phyloP scores from a whole-genome alignment of 2,113 vertebrate genomes.

The Accipiter cooperii region DNA sequence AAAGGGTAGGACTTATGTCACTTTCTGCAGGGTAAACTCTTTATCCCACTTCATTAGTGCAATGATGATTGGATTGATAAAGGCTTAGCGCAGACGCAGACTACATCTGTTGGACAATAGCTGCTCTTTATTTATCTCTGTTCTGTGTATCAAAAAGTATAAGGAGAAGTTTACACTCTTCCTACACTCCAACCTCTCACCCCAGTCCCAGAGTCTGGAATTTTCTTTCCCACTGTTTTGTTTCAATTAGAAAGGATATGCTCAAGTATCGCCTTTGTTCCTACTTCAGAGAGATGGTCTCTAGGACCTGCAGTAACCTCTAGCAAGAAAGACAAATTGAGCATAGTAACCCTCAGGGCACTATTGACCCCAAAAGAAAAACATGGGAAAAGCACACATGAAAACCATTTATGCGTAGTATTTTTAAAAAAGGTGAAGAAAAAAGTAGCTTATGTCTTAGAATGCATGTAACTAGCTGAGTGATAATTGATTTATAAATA shows the following conservation, averaged over 20 bases:
- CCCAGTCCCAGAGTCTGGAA: background rate
- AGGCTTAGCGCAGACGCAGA: background rate
- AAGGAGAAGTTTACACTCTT: slow-evolving; percentile 20
- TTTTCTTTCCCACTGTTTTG: slow-evolving; percentile 40
- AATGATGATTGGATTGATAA: background rate
- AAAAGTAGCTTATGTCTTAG: background rate
- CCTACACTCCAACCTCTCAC: slow-evolving; percentile 36
- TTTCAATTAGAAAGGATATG: slow-evolving; percentile 23
- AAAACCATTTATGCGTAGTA: background rate
- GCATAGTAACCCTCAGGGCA: background rate
- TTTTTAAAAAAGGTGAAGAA: background rate
- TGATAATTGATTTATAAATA: background rate
- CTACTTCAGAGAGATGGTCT: slow-evolving; percentile 7
- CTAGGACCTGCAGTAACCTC: slow-evolving; percentile 3
- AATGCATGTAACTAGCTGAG: background rate
- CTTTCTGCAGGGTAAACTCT: slow-evolving; percentile 10
- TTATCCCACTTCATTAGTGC: slow-evolving; percentile 18
- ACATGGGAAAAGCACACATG: background rate
- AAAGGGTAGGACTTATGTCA: slow-evolving; percentile 24
- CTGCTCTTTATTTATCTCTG: slow-evolving; percentile 21
- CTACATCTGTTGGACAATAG: slow-evolving; percentile 24
- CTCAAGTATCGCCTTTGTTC: slow-evolving; percentile 37
- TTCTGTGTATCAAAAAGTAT: background rate
- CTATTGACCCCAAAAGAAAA: background rate
- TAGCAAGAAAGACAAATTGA: slow-evolving; percentile 1